phyloP scores from a whole-genome alignment of 2,113 vertebrate species.

The Montifringilla adamsi region DNA sequence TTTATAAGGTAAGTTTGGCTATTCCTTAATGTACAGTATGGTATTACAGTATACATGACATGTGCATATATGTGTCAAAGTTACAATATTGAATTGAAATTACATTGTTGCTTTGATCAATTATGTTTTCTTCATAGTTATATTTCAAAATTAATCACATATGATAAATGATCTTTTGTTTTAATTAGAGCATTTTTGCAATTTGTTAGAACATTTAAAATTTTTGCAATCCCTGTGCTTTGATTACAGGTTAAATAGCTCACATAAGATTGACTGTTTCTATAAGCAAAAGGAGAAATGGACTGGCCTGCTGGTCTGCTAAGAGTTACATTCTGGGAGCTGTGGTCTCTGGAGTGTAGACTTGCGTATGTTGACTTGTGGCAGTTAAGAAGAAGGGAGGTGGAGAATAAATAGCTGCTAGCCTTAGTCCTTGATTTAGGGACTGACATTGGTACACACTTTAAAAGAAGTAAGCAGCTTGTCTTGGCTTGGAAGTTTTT shows the following conservation, averaged over 20 bases:
- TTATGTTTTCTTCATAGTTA: background rate
- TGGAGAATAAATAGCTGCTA: background rate
- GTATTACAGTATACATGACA: background rate
- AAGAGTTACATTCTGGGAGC: background rate
- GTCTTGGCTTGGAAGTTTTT: background rate
- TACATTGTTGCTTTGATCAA: background rate
- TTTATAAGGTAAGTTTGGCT: background rate
- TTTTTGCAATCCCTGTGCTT: background rate
- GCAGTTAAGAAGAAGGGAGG: background rate
- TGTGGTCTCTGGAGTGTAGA: background rate
- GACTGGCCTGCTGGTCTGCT: background rate
- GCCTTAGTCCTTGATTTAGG: background rate
- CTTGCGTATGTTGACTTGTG: background rate
- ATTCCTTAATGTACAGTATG: background rate
- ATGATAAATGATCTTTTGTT: background rate
- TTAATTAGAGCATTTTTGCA: background rate
- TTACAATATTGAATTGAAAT: background rate
- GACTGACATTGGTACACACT: background rate
- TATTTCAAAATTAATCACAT: background rate
- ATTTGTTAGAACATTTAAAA: background rate
- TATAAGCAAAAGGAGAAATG: background rate
- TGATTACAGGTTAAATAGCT: background rate
- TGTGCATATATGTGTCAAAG: background rate
- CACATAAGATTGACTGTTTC: background rate
- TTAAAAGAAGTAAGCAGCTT: background rate